Base-by-base conservation (phyloP, 2,113 vertebrate genomes). In the Equus przewalskii region DNA sequence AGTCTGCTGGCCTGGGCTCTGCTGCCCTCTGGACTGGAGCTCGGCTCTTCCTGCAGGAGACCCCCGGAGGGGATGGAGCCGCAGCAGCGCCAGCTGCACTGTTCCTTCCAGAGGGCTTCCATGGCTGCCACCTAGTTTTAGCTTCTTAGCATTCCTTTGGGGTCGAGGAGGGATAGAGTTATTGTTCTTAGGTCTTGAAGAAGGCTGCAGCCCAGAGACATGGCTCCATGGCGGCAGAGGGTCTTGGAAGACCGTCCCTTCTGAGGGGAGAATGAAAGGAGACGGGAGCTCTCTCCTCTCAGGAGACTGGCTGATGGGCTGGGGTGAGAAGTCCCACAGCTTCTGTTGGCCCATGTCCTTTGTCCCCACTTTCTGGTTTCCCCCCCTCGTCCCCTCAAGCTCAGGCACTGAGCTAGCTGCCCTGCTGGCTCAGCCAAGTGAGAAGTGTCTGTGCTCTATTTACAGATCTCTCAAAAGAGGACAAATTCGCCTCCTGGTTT, bases 91-190 rank as follows among this genome's bases (percentile, higher is more conserved):
- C 83, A 96, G 33, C 88, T 78, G 64, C 8, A 36, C 75, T 14
- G 36, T 70, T 65, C 2, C 44, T 64, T 62, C 60, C 28, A 41
- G 22, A 72, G 44, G 28, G 28, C 67, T 65, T 81, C 19, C 16
- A 10, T 22, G 36, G 60, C 41, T 79, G 60, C 33, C 33, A 3
- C 13, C 41, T 19, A 2, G 11, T 49, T 94, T 70, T 44, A 64
- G 70, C 86, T 91, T 83, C 85, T 93, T 91, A 51, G 49, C 8
- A 56, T 36, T 75, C 14, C 41, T 96, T 2, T 46, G 24, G 26
- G 44, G 30, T 51, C 3, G 14, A 36, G 21, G 69, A 83, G 33
- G 24, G 7, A 19, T 5, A 44, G 76, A 51, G 49, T 36, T 67
- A 33, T 28, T 92, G 21, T 67, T n/a, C 67, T 60, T 67, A 46